These are phyloP conservation scores for Esox lucius DNA, from an alignment of 2,797 vertebrate species.

Conservation along the genomic window DNA sequence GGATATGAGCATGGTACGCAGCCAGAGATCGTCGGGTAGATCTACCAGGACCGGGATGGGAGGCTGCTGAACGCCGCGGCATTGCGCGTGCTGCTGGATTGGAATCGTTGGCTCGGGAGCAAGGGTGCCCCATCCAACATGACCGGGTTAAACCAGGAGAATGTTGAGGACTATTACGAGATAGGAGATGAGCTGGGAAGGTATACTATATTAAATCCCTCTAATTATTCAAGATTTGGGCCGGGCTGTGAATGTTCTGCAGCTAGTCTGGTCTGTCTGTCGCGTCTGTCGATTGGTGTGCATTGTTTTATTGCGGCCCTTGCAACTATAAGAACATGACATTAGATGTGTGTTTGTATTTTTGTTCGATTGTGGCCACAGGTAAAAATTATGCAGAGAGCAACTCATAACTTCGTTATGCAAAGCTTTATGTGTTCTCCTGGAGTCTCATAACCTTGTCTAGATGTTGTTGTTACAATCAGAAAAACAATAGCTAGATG, in stretches of 20 bases:
- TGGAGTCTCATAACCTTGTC: background rate
- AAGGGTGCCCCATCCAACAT: conserved; percentile 75
- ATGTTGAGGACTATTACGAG: conserved; percentile 89
- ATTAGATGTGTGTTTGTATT: background rate
- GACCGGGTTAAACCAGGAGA: conserved; percentile 90
- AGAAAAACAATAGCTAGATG: background rate
- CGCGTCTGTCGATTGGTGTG: background rate
- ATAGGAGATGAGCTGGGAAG: conserved; percentile 93
- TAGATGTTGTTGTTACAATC: background rate
- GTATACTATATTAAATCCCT: conserved; percentile 61
- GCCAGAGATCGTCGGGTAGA: conserved; percentile 11
- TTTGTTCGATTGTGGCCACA: background rate
- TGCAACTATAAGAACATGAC: background rate
- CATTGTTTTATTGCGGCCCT: background rate
- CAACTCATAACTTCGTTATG: background rate
- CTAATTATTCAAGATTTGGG: no score
- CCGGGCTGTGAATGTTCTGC: background rate
- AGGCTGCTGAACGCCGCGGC: conserved; percentile 27
- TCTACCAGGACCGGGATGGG: conserved; percentile 8
- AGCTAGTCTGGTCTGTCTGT: background rate
- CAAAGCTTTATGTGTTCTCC: background rate
- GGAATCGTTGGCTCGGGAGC: conserved; percentile 51
- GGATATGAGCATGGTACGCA: conserved; percentile 33
- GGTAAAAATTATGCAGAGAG: background rate
- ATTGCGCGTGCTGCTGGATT: conserved; percentile 47